Percentiles rank a stretch among this genome's conserved stretches.
Evolutionary conservation across 2,113 vertebrate species (phyloP).

Genomic region (Aegithalos caudatus): DNA sequence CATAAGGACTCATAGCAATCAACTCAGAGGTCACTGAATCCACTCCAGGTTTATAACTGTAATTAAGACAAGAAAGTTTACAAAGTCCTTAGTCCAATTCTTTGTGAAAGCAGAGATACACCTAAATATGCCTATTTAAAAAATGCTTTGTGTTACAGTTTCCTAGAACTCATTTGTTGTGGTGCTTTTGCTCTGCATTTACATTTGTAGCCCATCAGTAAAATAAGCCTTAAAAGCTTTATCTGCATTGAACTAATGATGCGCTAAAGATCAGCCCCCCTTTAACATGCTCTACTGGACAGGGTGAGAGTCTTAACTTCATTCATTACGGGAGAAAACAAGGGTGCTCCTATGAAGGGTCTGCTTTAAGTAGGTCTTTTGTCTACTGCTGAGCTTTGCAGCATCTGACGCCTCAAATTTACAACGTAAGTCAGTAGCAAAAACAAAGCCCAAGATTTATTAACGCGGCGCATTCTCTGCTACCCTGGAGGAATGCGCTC

Average conservation of each 20-base stretch:
- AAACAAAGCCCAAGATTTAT: constrained; percentile 60
- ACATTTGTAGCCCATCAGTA: not conserved
- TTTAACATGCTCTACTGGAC: constrained; percentile 1
- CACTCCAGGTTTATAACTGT: not conserved
- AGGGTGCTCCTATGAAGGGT: not conserved
- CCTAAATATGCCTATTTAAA: not conserved
- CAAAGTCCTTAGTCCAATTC: not conserved
- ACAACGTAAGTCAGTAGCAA: constrained; percentile 31
- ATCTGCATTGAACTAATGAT: not conserved
- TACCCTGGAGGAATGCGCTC: not conserved
- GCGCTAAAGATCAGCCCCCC: not conserved
- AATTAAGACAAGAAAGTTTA: not conserved
- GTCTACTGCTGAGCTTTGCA: constrained; percentile 12
- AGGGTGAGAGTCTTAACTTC: constrained; percentile 15
- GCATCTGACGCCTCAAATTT: constrained; percentile 56
- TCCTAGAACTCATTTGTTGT: not conserved
- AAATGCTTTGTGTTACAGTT: not conserved
- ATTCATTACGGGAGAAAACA: constrained; percentile 10
- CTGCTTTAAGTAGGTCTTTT: constrained; percentile 41
- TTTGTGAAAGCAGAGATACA: not conserved
- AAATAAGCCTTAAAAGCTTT: constrained; percentile 33
- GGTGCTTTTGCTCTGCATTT: not conserved
- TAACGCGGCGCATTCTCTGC: not conserved
- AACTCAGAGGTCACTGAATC: not conserved
- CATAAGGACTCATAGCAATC: not conserved